Evolutionary conservation across 2,113 vertebrate genomes (phyloP), one percentile per base, ranked within the genome.

Genomic region (Plestiodon gilberti): DNA sequence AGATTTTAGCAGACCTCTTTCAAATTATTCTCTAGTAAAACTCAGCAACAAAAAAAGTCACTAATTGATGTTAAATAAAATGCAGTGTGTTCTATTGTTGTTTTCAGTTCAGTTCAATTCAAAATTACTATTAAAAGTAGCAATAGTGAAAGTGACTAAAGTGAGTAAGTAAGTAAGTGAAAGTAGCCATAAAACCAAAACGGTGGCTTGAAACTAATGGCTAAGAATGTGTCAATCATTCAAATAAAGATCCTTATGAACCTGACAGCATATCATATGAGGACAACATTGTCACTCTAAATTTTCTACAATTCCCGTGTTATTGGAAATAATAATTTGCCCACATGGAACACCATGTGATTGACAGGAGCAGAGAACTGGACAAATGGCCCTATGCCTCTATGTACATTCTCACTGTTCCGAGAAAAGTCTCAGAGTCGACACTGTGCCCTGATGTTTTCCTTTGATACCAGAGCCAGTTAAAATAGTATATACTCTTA

Each of bases 391-490:
- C n/a, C 57, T 75, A 57, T 75, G 78, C 43, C 70, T 52, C 78
- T 55, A 69, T 81, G 59, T 75, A 87, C 23, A 81, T 81, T 86
- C 23, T 64, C 85, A 64, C n/a, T 65, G 78, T 86, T 86, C 83
- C 78, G 17, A 74, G 17, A 71, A 84, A 76, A 65, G 57, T 38
- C 64, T 81, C 70, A 81, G 59, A 64, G 70, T 38, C 28, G 40
- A 48, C 85, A 89, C 22, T 81, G 69, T 83, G 43, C 69, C 84
- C 70, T 91, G 38, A 59, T 89, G 80, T 86, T 17, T 87, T 74
- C 78, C 69, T 81, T 87, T 75, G n/a, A n/a, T n/a, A 30, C 28
- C 61, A 9, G 35, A 74, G 85, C 85, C 85, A 81, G 35, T 55
- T 73, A 81, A 87, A 86, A 86, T 48, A 86, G 78, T 64, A 74